Evolutionary conservation across 2,113 vertebrate species (phyloP), one percentile per base, ranked within the genome.

Genomic region (Ptilonorhynchus violaceus): DNA sequence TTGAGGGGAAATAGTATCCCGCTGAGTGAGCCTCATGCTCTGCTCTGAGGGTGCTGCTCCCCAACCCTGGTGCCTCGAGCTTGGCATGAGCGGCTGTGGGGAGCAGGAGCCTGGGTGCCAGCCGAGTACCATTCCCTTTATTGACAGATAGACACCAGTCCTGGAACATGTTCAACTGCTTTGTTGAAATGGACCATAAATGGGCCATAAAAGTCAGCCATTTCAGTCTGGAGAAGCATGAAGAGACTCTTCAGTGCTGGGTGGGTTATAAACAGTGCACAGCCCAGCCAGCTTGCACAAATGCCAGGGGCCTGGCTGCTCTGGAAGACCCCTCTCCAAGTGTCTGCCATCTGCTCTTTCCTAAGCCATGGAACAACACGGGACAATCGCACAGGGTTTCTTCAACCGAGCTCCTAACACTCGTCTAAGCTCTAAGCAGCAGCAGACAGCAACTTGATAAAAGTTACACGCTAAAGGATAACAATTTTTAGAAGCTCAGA

Each of bases 171-270:
- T 93, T 94, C 88, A 88, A 93, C 75, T 88, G 88, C 92, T 93
- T 82, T 83, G 91, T 66, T 91, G 88, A 95, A 93, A 92, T 69
- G 67, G 46, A 49, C 73, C 50, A 77, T 92, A 94, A 95, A 94
- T 66, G 80, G 68, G 73, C 85, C 47, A 28, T 95, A 94, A 93
- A 95, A 95, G 88, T 88, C 89, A 80, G 75, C 82, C 68, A 47
- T 88, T 94, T 91, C 62, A 94, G 79, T 50, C 88, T 74, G 67
- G 85, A 89, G 86, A 91, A 94, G 94, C 88, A 91, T 86, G 93
- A 86, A 95, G 95, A 96, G 88, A 77, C 92, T 93, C 88, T 92
- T 88, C 95, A 93, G 66, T 60, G 56, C 35, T 93, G 62, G 67
- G 64, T 59, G 77, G 31, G 44, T 80, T 92, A 92, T 88, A 92